Conservation (phyloP, 2,797 vertebrate species). For the Peromyscus nudipes region DNA sequence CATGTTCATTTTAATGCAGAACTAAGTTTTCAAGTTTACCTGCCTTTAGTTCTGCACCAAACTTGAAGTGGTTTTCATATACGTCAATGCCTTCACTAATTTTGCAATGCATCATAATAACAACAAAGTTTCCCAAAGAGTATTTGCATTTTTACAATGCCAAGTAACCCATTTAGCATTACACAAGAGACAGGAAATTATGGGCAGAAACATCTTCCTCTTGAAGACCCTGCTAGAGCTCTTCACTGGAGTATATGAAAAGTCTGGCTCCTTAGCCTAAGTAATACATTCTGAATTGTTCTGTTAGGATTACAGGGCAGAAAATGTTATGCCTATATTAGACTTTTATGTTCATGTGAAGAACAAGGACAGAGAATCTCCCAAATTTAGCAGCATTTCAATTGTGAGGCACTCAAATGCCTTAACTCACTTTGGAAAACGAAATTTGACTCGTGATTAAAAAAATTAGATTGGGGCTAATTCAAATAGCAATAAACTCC, state of each 20-base stretch:
- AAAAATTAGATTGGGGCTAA: neutral
- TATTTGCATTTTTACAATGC: neutral
- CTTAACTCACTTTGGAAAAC: constrained; percentile 19
- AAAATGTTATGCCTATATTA: neutral
- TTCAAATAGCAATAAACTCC: neutral
- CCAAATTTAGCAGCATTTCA: neutral
- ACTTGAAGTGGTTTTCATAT: neutral
- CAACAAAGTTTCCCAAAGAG: neutral
- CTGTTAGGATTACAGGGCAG: neutral
- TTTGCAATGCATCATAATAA: neutral
- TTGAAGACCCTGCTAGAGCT: neutral
- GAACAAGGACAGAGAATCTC: neutral
- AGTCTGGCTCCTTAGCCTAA: constrained; percentile 47
- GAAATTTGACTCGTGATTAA: neutral
- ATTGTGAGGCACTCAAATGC: neutral
- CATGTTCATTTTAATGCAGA: neutral
- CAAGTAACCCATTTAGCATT: neutral
- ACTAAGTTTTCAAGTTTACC: neutral
- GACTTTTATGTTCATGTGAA: neutral
- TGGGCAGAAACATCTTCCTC: neutral
- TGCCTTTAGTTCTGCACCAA: neutral
- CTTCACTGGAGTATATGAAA: neutral
- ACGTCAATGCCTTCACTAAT: neutral
- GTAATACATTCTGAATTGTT: constrained; percentile 25
- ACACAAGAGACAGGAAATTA: neutral